These are phyloP conservation scores for Globodera rostochiensis DNA, from an alignment of 1,140 invertebrate genomes.

Conservation along the genomic window DNA sequence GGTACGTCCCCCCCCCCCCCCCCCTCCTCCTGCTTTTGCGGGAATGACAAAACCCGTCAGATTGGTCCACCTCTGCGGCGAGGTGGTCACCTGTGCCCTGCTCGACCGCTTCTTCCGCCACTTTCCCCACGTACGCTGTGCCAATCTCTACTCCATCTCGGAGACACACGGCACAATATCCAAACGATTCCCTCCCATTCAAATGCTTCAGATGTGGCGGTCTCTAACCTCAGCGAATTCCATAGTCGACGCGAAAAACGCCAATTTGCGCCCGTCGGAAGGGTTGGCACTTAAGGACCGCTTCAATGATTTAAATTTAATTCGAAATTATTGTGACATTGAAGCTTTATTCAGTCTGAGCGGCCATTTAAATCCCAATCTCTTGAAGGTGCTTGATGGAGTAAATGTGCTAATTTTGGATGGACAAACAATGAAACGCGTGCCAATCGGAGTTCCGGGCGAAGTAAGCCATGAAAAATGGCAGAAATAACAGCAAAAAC, in stretches of 20 bases:
- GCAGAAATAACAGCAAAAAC: neutral
- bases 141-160: conserved; percentile 66
- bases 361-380: too few relatives aligned
- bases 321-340: too few relatives aligned
- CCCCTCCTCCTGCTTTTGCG: neutral
- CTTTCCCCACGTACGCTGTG: conserved; percentile 66
- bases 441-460: conserved; percentile 69
- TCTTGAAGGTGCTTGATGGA: conserved; percentile 62
- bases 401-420: conserved; percentile 69
- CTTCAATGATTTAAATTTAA: too few relatives aligned
- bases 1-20: neutral
- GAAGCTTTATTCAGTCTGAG: too few relatives aligned
- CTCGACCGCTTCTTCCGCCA: conserved; percentile 65
- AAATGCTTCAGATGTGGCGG: conserved; percentile 63
- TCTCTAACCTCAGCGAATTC: conserved; percentile 65
- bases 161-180: conserved; percentile 64
- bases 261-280: conserved; percentile 69
- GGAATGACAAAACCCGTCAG: conserved; percentile 44
- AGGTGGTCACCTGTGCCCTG: conserved; percentile 67
- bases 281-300: conserved; percentile 10
- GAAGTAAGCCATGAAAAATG: conserved; percentile 64
- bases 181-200: neutral
- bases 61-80: conserved; percentile 68
- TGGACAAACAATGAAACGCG: conserved; percentile 63
- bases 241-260: conserved; percentile 44